These are phyloP conservation scores for Exaiptasia diaphana DNA, from an alignment of 64 coral and sea anemone species.

Conservation along the genomic window DNA sequence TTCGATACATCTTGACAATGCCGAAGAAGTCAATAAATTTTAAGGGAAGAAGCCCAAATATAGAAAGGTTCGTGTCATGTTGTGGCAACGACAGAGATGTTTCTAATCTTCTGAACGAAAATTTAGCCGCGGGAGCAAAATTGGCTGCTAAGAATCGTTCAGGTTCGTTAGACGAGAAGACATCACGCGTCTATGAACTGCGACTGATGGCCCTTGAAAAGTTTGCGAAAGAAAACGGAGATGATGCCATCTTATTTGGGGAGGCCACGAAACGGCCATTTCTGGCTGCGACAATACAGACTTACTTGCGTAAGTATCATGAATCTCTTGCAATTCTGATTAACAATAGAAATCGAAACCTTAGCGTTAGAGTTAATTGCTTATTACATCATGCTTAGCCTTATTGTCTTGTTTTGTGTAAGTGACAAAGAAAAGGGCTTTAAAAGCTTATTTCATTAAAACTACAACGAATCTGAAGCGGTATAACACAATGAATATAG, in stretches of 20 bases:
- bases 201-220: constrained; percentile 41
- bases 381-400: no score
- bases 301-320: constrained; percentile 36
- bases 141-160: constrained; percentile 39
- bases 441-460: no score
- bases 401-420: no score
- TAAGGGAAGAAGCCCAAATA: constrained; percentile 37
- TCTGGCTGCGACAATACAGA: constrained; percentile 13
- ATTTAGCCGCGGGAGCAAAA: constrained; percentile 43
- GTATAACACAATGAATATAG: no score
- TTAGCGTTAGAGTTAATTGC: no score
- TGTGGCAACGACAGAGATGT: constrained; percentile 33
- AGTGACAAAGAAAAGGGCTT: no score
- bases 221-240: constrained; percentile 8
- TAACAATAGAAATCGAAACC: no score
- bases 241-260: constrained; percentile 29
- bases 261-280: constrained; percentile 18
- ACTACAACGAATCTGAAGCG: no score
- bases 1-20: no score
- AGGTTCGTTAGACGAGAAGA: neutral
- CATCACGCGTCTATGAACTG: constrained; percentile 30
- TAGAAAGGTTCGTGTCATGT: constrained; percentile 13
- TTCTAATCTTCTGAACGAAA: neutral
- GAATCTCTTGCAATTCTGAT: neutral
- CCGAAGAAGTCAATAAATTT: constrained; percentile 10